Percentiles rank a stretch among this genome's conserved stretches.
phyloP scores from a whole-genome alignment of 1,140 invertebrate species.

The Linepithema humile region DNA sequence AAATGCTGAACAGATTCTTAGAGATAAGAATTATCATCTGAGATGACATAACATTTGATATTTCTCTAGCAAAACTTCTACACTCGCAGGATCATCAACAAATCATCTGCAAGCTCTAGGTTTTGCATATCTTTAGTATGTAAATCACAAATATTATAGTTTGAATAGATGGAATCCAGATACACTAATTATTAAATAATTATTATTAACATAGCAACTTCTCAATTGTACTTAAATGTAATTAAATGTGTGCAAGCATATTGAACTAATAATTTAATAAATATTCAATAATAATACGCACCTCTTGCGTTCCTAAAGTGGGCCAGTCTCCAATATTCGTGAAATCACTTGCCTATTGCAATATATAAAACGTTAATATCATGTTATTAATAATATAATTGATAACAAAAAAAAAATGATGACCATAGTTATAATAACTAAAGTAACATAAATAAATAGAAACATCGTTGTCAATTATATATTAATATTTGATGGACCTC shows the following conservation, averaged over 20 bases:
- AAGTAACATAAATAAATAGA: too few relatives aligned
- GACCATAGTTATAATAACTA: too few relatives aligned
- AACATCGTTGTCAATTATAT: too few relatives aligned
- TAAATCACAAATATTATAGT: not conserved
- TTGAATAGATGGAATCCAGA: not conserved
- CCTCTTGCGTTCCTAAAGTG: constrained; percentile 87
- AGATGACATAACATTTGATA: constrained; percentile 6
- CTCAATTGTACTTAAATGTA: not conserved
- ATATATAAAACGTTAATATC: constrained; percentile 73
- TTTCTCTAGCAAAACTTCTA: constrained; percentile 79
- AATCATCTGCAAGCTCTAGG: constrained; percentile 74
- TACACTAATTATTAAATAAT: not conserved
- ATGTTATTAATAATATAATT: not conserved
- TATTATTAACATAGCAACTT: not conserved
- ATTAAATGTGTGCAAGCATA: too few relatives aligned
- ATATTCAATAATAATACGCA: constrained; percentile 62
- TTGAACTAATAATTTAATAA: not conserved
- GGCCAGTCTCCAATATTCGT: constrained; percentile 92
- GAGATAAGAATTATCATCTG: not conserved
- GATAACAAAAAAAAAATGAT: not conserved
- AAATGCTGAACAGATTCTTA: constrained; percentile 1
- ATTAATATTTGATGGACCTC: too few relatives aligned
- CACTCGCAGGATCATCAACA: constrained; percentile 68
- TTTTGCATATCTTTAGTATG: constrained; percentile 70
- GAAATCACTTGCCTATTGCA: constrained; percentile 88